A percentile compares a stretch with the other conserved stretches of the same genome.
phyloP scores from a whole-genome alignment of 2,113 vertebrate genomes.

The Acanthochromis polyacanthus region DNA sequence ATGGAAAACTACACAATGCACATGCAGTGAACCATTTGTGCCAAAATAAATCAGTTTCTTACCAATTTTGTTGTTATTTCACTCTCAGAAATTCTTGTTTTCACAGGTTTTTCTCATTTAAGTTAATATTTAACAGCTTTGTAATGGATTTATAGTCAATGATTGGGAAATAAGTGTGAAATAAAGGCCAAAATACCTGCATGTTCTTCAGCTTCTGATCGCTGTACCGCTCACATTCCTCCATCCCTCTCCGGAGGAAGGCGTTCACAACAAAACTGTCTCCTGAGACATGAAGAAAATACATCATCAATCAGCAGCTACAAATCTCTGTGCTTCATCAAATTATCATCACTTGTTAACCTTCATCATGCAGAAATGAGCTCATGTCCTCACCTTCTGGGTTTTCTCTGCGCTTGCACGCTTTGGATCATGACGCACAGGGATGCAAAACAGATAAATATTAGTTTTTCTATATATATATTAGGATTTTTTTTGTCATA shows the following conservation, averaged over 20 bases:
- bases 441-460: conserved; percentile 44
- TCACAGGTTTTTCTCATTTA: not conserved
- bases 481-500: not conserved
- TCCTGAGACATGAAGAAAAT: conserved; percentile 65
- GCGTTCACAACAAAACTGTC: conserved; percentile 88
- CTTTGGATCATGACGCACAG: conserved; percentile 59
- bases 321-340: not conserved
- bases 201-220: conserved; percentile 80
- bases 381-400: conserved; percentile 83
- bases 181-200: conserved; percentile 76
- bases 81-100: not conserved
- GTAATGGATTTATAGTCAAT: no score
- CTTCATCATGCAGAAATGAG: not conserved
- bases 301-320: conserved; percentile 16
- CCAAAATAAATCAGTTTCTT: no score
- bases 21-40: not conserved
- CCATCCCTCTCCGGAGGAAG: conserved; percentile 84
- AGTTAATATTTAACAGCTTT: no score
- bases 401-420: conserved; percentile 86
- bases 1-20: conserved; percentile 1
- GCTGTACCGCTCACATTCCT: conserved; percentile 81
- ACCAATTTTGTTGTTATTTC: not conserved
- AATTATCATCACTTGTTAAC: not conserved
- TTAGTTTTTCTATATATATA: conserved; percentile 27
- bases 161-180: not conserved